Percentiles rank a stretch among this genome's conserved stretches.
Conservation (phyloP, 2,888 invertebrate species). For the Lordiphosa fenestrarum region DNA sequence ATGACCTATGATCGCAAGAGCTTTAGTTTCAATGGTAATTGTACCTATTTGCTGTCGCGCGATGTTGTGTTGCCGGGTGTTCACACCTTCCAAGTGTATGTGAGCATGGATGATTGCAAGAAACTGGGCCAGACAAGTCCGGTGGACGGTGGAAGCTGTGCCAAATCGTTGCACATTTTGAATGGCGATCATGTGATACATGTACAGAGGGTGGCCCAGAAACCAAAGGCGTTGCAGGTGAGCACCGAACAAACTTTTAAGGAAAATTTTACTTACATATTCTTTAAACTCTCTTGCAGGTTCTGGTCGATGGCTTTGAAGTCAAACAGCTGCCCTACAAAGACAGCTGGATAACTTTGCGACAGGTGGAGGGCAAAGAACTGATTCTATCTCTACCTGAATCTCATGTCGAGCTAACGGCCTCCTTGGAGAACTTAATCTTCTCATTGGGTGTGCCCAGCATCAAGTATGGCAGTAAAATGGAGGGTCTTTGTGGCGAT, state of each 20-base stretch:
- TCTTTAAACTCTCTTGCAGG: constrained; percentile 26
- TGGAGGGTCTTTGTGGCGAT: constrained; percentile 91
- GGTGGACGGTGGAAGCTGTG: constrained; percentile 82
- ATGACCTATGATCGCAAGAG: constrained; percentile 90
- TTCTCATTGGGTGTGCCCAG: constrained; percentile 86
- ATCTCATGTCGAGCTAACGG: constrained; percentile 86
- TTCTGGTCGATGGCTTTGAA: constrained; percentile 78
- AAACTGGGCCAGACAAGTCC: constrained; percentile 76
- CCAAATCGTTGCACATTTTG: constrained; percentile 85
- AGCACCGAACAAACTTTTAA: too few species aligned
- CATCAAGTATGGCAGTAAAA: constrained; percentile 85
- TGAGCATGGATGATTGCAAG: constrained; percentile 87
- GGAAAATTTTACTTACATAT: too few species aligned
- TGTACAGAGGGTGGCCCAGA: constrained; percentile 80
- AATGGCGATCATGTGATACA: constrained; percentile 85
- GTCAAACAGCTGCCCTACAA: constrained; percentile 81
- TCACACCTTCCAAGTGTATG: constrained; percentile 82
- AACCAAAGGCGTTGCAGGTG: constrained; percentile 72
- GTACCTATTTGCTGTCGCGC: constrained; percentile 89
- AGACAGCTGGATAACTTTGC: constrained; percentile 84
- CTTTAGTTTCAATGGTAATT: constrained; percentile 90
- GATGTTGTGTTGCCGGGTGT: constrained; percentile 82
- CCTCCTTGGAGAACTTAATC: constrained; percentile 80
- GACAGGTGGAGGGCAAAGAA: constrained; percentile 83
- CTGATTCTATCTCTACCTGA: constrained; percentile 84